Evolutionary conservation across 2,797 vertebrate species (phyloP).

Genomic region (Acomys russatus): DNA sequence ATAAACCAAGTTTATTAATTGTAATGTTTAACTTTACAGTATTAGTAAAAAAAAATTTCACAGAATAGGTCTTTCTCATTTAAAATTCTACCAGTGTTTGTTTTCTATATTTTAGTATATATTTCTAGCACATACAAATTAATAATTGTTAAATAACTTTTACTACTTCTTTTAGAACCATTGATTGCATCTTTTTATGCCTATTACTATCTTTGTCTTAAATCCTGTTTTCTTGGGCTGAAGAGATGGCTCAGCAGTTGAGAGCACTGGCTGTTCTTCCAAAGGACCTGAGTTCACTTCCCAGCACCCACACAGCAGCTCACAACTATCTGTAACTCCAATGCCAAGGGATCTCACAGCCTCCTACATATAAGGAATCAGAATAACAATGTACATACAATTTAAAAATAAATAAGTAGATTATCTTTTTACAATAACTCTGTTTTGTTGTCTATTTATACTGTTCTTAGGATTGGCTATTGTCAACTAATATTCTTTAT

Average conservation of each 20-base stretch:
- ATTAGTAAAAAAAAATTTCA: not conserved
- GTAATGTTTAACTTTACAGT: not conserved
- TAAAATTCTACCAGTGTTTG: not conserved
- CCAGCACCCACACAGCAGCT: no score
- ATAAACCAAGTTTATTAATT: not conserved
- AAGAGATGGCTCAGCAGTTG: no score
- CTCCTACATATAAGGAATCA: no score
- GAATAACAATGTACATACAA: no score
- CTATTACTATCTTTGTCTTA: not conserved
- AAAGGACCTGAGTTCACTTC: no score
- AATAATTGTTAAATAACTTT: not conserved
- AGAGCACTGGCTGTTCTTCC: no score
- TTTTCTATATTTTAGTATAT: not conserved
- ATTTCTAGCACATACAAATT: not conserved
- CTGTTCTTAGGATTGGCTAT: not conserved
- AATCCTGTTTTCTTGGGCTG: not conserved
- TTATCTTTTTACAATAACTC: not conserved
- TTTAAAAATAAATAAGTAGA: no score
- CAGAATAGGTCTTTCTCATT: not conserved
- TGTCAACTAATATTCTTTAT: not conserved
- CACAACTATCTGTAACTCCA: no score
- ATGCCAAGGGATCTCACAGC: no score
- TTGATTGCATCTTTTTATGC: not conserved
- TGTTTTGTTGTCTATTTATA: not conserved
- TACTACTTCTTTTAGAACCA: not conserved